These are phyloP conservation scores for Crocuta crocuta DNA, from an alignment of 2,113 vertebrate species.

Conservation along the genomic window DNA sequence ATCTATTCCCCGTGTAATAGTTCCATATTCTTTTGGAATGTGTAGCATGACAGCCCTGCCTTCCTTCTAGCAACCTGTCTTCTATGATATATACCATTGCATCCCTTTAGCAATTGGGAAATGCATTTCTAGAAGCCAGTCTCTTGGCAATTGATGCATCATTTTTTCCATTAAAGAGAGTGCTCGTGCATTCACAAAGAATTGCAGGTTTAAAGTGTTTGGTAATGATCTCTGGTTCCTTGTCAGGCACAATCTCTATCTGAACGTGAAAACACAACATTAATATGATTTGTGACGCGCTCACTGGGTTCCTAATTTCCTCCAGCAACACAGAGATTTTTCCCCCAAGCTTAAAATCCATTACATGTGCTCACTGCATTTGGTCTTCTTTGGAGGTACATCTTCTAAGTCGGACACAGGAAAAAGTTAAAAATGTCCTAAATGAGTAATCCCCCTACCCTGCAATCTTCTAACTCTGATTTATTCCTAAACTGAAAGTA, in stretches of 20 bases:
- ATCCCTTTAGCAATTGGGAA: slow-evolving; percentile 73
- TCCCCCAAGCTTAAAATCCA: slow-evolving; percentile 70
- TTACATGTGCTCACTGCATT: slow-evolving; percentile 71
- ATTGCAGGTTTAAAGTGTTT: slow-evolving; percentile 81
- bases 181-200: slow-evolving; percentile 80
- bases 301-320: slow-evolving; percentile 77
- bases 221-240: slow-evolving; percentile 82
- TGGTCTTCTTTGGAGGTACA: slow-evolving; percentile 71
- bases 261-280: slow-evolving; percentile 81
- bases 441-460: slow-evolving; percentile 78
- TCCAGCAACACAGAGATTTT: slow-evolving; percentile 64
- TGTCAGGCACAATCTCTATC: slow-evolving; percentile 81
- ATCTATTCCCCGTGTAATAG: slow-evolving; percentile 49
- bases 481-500: slow-evolving; percentile 83
- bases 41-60: slow-evolving; percentile 24
- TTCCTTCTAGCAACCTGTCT: slow-evolving; percentile 42
- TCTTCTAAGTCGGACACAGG: slow-evolving; percentile 76
- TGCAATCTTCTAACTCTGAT: slow-evolving; percentile 81
- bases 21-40: slow-evolving; percentile 62
- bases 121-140: slow-evolving; percentile 76
- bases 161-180: slow-evolving; percentile 84
- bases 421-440: slow-evolving; percentile 77
- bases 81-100: slow-evolving; percentile 62
- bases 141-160: slow-evolving; percentile 82
- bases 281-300: slow-evolving; percentile 72